Conservation (phyloP, 2,113 vertebrate species). For the Scomber japonicus region DNA sequence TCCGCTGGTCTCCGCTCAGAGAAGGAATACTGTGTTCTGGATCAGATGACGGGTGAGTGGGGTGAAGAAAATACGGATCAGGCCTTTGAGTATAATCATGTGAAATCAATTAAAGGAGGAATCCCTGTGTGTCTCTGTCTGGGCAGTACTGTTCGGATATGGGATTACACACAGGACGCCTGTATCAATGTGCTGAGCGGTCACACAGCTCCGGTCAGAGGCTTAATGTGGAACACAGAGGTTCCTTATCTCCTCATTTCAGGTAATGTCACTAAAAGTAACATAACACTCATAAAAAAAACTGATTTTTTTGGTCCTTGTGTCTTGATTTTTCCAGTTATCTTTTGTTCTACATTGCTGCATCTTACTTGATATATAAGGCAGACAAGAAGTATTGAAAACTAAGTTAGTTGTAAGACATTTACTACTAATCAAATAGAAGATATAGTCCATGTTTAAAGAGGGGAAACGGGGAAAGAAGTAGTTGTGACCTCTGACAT, state of each 20-base stretch:
- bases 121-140: constrained; percentile 15
- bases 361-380: neutral
- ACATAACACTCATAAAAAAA: no score
- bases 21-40: constrained; percentile 98
- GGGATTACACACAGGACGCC: constrained; percentile 98
- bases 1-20: constrained; percentile 96
- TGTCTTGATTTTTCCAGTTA: neutral
- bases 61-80: neutral
- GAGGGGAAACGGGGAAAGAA: no score
- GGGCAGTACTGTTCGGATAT: constrained; percentile 94
- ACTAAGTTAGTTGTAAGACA: no score
- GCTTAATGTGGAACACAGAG: constrained; percentile 97
- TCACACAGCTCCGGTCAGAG: constrained; percentile 94
- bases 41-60: constrained; percentile 93
- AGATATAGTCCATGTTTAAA: no score
- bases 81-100: neutral
- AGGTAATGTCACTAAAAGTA: constrained; percentile 62
- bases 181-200: constrained; percentile 95
- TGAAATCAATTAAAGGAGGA: neutral
- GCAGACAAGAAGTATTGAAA: no score
- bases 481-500: no score
- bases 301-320: no score
- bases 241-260: constrained; percentile 95
- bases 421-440: no score
- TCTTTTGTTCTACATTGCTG: neutral